Evolutionary conservation across 2,888 invertebrate species (phyloP).

Genomic region (Diplolepis rosae): DNA sequence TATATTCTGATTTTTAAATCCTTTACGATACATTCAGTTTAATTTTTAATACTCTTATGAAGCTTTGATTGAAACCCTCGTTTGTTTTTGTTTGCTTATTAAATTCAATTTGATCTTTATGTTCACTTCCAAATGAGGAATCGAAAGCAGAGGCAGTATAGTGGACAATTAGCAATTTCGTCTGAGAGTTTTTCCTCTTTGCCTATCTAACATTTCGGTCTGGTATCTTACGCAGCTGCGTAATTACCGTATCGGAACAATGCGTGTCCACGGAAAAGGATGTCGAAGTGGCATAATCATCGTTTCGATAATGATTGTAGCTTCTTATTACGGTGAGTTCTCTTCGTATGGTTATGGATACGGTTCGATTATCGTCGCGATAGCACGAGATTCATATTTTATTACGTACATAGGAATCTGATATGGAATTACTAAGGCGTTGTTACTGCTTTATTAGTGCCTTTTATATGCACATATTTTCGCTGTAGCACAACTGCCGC

Average conservation of each 20-base stretch:
- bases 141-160: not conserved
- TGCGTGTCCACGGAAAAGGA: conserved; percentile 34
- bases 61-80: too few species aligned
- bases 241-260: conserved; percentile 20
- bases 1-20: too few species aligned
- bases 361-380: conserved; percentile 47
- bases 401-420: conserved; percentile 45
- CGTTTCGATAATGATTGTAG: conserved; percentile 44
- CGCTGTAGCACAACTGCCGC: not conserved
- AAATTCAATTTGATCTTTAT: not conserved
- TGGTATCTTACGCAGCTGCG: conserved; percentile 22
- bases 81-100: too few species aligned
- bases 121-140: not conserved
- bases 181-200: not conserved
- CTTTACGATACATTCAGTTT: too few species aligned
- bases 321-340: conserved; percentile 34
- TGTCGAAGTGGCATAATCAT: conserved; percentile 42
- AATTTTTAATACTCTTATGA: too few species aligned
- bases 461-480: conserved; percentile 44
- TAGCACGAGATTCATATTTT: conserved; percentile 43
- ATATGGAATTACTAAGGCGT: conserved; percentile 41
- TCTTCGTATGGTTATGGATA: conserved; percentile 41
- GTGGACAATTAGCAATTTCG: not conserved
- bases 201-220: conserved; percentile 5
- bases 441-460: conserved; percentile 48